Conservation (phyloP, 2,888 invertebrate genomes). For the Thecophora atra region DNA sequence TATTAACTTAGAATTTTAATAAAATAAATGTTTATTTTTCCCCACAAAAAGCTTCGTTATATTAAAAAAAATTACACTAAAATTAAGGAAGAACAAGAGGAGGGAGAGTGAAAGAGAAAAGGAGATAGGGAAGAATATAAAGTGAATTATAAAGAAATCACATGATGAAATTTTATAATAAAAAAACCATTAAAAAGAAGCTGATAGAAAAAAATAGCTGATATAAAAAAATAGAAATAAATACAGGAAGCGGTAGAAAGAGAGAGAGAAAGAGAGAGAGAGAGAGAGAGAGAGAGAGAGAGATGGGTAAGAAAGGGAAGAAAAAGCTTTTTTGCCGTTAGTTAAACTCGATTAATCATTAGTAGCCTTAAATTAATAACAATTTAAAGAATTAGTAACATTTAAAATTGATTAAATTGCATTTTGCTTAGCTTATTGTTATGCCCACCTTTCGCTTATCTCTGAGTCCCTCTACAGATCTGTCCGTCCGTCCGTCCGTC, state of each 20-base stretch:
- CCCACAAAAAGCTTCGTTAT: not conserved
- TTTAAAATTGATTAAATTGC: slow-evolving; percentile 33
- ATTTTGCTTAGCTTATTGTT: not conserved
- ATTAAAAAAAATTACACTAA: not conserved
- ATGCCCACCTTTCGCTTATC: no score
- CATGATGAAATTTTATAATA: no score
- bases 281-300: not conserved
- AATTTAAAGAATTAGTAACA: slow-evolving; percentile 3
- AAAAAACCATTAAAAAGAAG: no score
- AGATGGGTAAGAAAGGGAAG: not conserved
- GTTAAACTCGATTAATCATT: not conserved
- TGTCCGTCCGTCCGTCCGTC: not conserved
- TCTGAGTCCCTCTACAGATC: no score
- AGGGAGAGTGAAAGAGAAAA: not conserved
- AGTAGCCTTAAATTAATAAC: slow-evolving; percentile 8
- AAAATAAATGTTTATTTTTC: no score
- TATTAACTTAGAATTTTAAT: no score
- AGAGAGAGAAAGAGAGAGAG: no score
- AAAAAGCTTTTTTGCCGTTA: not conserved
- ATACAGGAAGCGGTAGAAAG: no score
- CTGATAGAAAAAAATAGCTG: no score
- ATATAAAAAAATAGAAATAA: no score
- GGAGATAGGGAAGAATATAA: not conserved
- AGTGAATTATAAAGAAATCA: no score
- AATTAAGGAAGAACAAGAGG: not conserved